phyloP scores from a whole-genome alignment of 2,113 vertebrate genomes.

The Xiphophorus couchianus region DNA sequence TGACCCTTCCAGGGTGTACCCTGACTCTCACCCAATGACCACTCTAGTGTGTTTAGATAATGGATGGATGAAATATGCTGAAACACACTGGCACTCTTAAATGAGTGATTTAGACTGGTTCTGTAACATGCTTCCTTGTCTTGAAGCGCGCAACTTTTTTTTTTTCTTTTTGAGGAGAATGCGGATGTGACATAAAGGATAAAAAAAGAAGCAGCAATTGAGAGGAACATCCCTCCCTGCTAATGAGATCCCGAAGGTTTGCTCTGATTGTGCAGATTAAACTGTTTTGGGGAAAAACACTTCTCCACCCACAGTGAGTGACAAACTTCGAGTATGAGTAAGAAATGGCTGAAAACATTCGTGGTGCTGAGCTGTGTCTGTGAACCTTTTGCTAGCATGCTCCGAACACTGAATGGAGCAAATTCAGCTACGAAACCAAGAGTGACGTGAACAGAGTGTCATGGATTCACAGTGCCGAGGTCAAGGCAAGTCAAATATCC shows the following conservation, averaged over 20 bases:
- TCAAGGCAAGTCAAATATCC: slow-evolving; percentile 11
- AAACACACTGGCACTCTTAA: slow-evolving; percentile 42
- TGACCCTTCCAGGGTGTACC: no score
- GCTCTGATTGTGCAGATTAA: slow-evolving; percentile 45
- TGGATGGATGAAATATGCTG: neutral
- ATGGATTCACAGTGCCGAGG: slow-evolving; percentile 2
- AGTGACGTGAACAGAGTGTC: neutral
- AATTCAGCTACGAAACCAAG: slow-evolving; percentile 9
- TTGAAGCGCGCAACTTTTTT: slow-evolving; percentile 25
- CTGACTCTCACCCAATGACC: no score
- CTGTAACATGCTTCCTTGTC: slow-evolving; percentile 13
- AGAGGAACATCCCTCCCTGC: slow-evolving; percentile 13
- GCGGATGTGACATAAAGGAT: slow-evolving; percentile 7
- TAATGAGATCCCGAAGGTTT: slow-evolving; percentile 50
- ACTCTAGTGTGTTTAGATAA: no score
- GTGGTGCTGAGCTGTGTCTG: slow-evolving; percentile 27
- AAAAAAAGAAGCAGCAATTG: slow-evolving; percentile 6
- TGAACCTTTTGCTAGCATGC: neutral
- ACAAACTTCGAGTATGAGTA: slow-evolving; percentile 33
- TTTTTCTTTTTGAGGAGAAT: slow-evolving; percentile 12
- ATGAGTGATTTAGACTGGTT: slow-evolving; percentile 24
- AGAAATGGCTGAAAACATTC: slow-evolving; percentile 23
- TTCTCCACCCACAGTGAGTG: slow-evolving; percentile 35
- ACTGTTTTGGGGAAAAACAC: slow-evolving; percentile 36
- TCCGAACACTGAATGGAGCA: slow-evolving; percentile 5